phyloP scores from a whole-genome alignment of 2,113 vertebrate species.

The Ceuthmochares aereus region DNA sequence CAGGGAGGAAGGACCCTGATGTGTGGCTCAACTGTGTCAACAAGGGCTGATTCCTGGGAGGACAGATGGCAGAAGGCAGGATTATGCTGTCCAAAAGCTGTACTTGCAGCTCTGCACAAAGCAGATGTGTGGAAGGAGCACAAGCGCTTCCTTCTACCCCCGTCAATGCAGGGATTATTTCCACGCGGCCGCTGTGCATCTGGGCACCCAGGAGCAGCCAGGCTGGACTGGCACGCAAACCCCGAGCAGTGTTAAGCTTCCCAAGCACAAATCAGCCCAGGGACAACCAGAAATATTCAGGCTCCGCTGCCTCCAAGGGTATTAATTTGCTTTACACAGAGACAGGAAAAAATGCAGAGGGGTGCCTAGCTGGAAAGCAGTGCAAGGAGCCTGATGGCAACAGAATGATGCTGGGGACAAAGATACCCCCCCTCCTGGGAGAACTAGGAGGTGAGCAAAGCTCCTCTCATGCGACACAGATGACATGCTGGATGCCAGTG shows the following conservation, averaged over 20 bases:
- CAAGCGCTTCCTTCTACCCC: conserved; percentile 11
- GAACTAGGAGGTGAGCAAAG: neutral
- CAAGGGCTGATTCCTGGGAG: neutral
- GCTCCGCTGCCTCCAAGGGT: fast-evolving
- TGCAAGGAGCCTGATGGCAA: neutral
- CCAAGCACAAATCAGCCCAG: neutral
- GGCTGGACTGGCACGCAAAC: neutral
- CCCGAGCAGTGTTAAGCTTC: neutral
- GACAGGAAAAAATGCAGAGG: neutral
- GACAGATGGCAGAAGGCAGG: conserved; percentile 61
- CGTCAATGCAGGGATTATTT: neutral
- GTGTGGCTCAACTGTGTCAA: conserved; percentile 49
- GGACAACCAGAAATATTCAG: neutral
- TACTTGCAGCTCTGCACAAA: neutral
- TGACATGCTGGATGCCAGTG: neutral
- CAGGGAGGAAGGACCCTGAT: neutral
- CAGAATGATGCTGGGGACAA: neutral
- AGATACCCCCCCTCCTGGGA: neutral
- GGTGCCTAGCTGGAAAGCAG: neutral
- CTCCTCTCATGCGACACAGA: neutral
- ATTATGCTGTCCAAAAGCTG: neutral
- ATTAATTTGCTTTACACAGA: neutral
- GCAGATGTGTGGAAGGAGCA: conserved; percentile 34
- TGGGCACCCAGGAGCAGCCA: conserved; percentile 4
- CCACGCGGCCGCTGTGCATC: neutral